phyloP scores from a whole-genome alignment of 1,140 invertebrate genomes.

The Rhagoletis zephyria region DNA sequence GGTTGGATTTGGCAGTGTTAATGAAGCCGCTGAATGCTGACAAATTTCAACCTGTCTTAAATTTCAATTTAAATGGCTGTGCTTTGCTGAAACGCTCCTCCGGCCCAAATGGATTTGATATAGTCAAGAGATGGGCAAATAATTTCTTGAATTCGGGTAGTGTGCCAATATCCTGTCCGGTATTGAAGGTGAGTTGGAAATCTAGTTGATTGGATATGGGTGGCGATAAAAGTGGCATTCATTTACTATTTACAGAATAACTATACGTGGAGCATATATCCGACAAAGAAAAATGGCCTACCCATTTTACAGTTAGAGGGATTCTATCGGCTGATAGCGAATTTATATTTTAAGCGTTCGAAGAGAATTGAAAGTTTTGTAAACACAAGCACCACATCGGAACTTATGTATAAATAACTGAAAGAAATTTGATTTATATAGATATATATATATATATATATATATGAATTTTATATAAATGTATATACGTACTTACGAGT shows the following conservation, averaged over 20 bases:
- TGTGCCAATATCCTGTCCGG: not conserved
- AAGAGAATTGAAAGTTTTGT: not conserved
- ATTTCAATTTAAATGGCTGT: conserved; percentile 25
- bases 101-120: not conserved
- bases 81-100: not conserved
- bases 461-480: no score
- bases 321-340: not conserved
- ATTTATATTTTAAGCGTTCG: not conserved
- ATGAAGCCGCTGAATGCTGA: not conserved
- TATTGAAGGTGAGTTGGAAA: not conserved
- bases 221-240: no score
- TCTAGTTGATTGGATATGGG: no score
- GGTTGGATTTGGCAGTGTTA: not conserved
- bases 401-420: conserved; percentile 8
- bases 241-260: not conserved
- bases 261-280: not conserved
- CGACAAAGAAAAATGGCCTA: not conserved
- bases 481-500: no score
- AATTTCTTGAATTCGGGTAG: not conserved
- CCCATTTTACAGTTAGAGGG: not conserved
- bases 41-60: not conserved
- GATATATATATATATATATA: no score
- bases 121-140: not conserved
- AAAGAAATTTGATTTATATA: no score
- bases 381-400: not conserved